A percentile compares a stretch with the other conserved stretches of the same genome.
phyloP scores from a whole-genome alignment of 2,888 invertebrate genomes.

The Polymixis lichenea region DNA sequence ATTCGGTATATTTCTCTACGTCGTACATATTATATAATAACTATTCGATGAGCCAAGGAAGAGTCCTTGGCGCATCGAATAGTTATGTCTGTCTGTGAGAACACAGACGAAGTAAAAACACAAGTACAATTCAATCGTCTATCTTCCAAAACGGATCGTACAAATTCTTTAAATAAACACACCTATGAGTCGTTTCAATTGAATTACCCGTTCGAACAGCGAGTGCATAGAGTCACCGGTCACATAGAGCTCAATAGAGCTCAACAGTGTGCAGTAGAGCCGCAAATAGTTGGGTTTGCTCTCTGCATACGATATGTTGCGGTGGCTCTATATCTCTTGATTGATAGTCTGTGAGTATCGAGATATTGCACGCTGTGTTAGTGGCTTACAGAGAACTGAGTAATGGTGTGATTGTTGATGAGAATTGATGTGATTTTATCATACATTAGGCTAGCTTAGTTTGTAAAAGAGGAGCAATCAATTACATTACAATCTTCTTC shows the following conservation, averaged over 20 bases:
- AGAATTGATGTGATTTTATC: neutral
- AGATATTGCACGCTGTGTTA: neutral
- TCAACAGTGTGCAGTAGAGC: conserved; percentile 2
- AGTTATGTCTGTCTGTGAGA: no score
- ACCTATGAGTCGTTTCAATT: conserved; percentile 24
- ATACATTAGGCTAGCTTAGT: no score
- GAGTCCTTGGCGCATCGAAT: no score
- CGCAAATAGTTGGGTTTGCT: conserved; percentile 39
- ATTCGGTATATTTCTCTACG: no score
- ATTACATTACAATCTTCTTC: no score
- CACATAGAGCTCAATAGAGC: conserved; percentile 25
- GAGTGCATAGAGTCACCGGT: conserved; percentile 24
- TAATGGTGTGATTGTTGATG: neutral
- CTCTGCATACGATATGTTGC: conserved; percentile 39
- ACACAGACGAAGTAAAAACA: no score
- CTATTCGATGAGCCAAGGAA: no score
- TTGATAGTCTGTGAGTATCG: conserved; percentile 13
- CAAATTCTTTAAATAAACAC: conserved; percentile 9
- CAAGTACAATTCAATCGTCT: no score
- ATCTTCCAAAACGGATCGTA: neutral
- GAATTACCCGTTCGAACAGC: conserved; percentile 9
- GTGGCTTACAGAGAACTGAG: neutral
- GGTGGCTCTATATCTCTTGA: conserved; percentile 24
- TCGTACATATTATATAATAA: no score
- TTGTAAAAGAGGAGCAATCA: neutral